Percentiles rank a stretch among this genome's conserved stretches.
These are phyloP conservation scores for Peribatodes rhomboidaria DNA, from an alignment of 2,888 invertebrate species.

Conservation along the genomic window DNA sequence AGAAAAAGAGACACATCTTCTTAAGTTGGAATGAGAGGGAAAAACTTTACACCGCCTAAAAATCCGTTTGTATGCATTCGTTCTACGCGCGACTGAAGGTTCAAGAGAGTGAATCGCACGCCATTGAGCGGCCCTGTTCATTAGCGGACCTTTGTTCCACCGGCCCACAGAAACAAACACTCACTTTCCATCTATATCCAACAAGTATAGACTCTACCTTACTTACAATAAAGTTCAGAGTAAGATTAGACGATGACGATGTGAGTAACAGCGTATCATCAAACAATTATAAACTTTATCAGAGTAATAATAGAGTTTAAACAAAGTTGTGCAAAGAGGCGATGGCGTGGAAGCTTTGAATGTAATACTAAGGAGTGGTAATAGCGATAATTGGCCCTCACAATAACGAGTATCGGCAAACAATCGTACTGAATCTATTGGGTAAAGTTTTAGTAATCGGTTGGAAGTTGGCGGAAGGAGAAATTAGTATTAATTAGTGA, in stretches of 20 bases:
- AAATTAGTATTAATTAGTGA: neutral
- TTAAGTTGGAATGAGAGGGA: too few relatives aligned
- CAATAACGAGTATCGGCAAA: constrained; percentile 24
- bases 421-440: constrained; percentile 22
- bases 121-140: constrained; percentile 59
- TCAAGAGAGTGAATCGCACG: constrained; percentile 10
- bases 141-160: constrained; percentile 60
- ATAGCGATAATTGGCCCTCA: constrained; percentile 54
- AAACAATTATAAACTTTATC: constrained; percentile 4
- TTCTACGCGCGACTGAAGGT: neutral
- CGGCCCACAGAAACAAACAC: constrained; percentile 54
- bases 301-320: constrained; percentile 22
- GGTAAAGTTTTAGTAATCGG: constrained; percentile 12
- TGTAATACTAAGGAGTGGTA: constrained; percentile 52
- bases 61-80: too few relatives aligned
- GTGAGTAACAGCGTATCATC: neutral
- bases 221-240: neutral
- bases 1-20: too few relatives aligned
- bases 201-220: neutral
- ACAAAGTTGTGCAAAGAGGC: neutral
- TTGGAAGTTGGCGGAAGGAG: constrained; percentile 18
- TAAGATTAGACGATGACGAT: neutral
- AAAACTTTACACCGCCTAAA: too few relatives aligned
- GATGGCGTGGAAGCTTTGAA: constrained; percentile 35
- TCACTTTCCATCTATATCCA: neutral